A percentile compares a stretch with the other conserved stretches of the same genome.
Conservation (phyloP, 1,140 invertebrate species). For the Drosophila lacertosa region DNA sequence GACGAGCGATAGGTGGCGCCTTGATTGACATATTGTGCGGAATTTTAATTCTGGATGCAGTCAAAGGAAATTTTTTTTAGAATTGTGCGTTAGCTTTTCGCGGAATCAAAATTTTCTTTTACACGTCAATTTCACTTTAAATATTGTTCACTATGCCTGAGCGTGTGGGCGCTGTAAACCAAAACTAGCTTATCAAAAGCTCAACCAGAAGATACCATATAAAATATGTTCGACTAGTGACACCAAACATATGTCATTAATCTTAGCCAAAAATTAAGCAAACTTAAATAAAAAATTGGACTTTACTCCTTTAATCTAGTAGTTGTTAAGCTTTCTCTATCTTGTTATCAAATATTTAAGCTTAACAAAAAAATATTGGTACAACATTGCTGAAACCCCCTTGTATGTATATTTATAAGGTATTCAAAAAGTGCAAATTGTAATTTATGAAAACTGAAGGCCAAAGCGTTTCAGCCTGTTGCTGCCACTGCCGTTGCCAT, state of each 20-base stretch:
- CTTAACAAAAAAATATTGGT: too few relatives aligned
- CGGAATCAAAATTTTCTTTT: not conserved
- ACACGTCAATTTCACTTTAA: constrained; percentile 9
- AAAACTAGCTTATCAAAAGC: not conserved
- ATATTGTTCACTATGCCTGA: not conserved
- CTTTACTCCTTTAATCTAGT: too few relatives aligned
- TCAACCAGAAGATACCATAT: too few relatives aligned
- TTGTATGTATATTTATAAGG: not conserved
- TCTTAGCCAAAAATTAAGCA: too few relatives aligned
- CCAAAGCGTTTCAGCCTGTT: constrained; percentile 22
- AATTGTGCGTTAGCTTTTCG: not conserved
- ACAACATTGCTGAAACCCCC: too few relatives aligned
- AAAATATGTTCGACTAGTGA: too few relatives aligned
- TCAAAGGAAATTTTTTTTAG: not conserved
- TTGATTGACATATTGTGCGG: not conserved
- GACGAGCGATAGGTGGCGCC: not conserved
- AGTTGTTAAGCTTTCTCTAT: too few relatives aligned
- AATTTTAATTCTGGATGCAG: not conserved
- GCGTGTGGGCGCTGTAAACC: not conserved
- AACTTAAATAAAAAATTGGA: too few relatives aligned
- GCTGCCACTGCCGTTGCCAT: constrained; percentile 5
- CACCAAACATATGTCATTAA: too few relatives aligned
- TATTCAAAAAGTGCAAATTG: not conserved
- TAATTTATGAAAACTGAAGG: constrained; percentile 4
- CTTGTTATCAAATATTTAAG: too few relatives aligned